These are phyloP conservation scores for Heliothis peltigera DNA, from an alignment of 2,888 invertebrate species.

Conservation along the genomic window DNA sequence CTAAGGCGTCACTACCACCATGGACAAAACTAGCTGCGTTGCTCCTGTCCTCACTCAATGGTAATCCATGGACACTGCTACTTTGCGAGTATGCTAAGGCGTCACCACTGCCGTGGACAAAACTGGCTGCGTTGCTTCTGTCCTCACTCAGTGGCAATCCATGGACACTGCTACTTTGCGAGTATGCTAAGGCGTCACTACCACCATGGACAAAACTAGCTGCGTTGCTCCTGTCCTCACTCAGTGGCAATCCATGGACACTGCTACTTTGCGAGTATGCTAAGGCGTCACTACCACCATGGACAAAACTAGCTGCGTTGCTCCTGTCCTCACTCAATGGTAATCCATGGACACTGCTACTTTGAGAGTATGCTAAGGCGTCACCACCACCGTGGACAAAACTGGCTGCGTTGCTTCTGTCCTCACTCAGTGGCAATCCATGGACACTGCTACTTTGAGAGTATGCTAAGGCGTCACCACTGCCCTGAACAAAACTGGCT, in stretches of 20 bases:
- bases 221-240: background rate
- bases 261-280: background rate
- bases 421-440: too few species aligned
- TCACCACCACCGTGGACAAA: constrained; percentile 1
- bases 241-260: background rate
- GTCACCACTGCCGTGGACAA: background rate
- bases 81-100: background rate
- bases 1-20: background rate
- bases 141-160: too few species aligned
- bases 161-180: background rate
- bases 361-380: background rate
- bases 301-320: constrained; percentile 7
- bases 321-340: background rate
- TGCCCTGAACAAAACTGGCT: background rate
- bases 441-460: constrained; percentile 2
- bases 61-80: background rate
- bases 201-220: background rate
- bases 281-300: background rate
- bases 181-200: background rate
- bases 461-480: background rate
- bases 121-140: constrained; percentile 5
- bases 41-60: background rate
- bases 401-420: background rate
- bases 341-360: background rate
- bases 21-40: background rate